Conservation (phyloP, 2,888 invertebrate species). For the Clepsis dumicolana region DNA sequence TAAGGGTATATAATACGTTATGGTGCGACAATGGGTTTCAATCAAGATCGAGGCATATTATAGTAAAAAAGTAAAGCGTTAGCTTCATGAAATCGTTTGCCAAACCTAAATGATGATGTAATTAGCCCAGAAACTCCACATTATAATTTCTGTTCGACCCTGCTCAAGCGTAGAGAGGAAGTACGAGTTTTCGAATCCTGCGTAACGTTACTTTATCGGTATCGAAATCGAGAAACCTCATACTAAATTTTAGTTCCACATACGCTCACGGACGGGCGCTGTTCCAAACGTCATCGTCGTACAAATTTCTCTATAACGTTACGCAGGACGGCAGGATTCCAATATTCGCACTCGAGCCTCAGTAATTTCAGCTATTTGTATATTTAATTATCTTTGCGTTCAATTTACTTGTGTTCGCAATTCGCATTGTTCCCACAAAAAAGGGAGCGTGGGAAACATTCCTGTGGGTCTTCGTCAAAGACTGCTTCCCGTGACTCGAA, state of each 20-base stretch:
- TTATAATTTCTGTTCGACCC: background rate
- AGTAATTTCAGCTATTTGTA: background rate
- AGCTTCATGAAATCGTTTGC: background rate
- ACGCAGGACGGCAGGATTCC: too few relatives aligned
- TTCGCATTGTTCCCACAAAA: slow-evolving; percentile 16
- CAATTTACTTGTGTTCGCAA: background rate
- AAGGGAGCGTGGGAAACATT: slow-evolving; percentile 28
- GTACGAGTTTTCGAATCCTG: background rate
- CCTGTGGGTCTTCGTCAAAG: slow-evolving; percentile 16
- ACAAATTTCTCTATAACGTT: too few relatives aligned
- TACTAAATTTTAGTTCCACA: too few relatives aligned
- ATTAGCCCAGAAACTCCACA: background rate
- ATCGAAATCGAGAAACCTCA: too few relatives aligned
- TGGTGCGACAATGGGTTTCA: slow-evolving; percentile 7
- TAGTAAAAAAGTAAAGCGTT: background rate
- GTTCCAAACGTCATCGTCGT: too few relatives aligned
- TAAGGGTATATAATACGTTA: background rate
- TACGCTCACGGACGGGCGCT: too few relatives aligned
- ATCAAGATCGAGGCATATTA: background rate
- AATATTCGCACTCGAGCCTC: too few relatives aligned
- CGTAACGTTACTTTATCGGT: background rate
- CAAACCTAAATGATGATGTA: background rate
- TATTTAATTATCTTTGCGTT: background rate
- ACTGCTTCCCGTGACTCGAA: slow-evolving; percentile 1
- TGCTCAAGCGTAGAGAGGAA: background rate